Conservation (phyloP, 2,797 vertebrate genomes). For the Poeciliopsis infans region DNA sequence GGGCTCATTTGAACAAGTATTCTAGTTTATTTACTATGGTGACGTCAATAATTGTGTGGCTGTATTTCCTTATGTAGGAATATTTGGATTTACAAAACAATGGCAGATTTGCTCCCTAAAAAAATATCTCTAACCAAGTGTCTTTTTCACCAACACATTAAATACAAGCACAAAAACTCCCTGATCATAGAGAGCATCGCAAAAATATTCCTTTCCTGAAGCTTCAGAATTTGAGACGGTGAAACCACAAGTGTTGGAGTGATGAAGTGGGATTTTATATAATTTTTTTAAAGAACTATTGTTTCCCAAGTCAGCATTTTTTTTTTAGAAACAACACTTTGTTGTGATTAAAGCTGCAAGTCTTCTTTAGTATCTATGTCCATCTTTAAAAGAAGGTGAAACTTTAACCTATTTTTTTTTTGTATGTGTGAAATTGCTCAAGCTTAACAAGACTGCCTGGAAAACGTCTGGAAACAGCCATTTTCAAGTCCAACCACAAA, state of each 20-base stretch:
- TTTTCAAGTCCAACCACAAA: neutral
- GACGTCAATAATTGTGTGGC: neutral
- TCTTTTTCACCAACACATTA: neutral
- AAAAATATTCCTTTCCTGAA: neutral
- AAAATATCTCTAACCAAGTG: neutral
- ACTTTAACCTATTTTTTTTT: neutral
- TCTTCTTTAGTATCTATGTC: neutral
- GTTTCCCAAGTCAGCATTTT: neutral
- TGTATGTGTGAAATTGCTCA: neutral
- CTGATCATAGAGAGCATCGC: neutral
- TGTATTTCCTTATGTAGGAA: neutral
- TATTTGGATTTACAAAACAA: neutral
- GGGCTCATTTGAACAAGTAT: neutral
- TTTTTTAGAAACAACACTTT: neutral
- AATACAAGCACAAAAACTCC: neutral
- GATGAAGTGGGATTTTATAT: neutral
- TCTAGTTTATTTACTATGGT: neutral
- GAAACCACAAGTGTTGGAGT: neutral
- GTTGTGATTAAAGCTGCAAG: neutral
- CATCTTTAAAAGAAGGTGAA: neutral
- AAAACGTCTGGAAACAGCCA: neutral
- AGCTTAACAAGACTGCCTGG: neutral
- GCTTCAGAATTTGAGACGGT: neutral
- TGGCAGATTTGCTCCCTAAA: neutral
- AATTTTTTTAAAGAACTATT: neutral